Percentiles rank a stretch among this genome's conserved stretches.
Conservation (phyloP, 2,888 invertebrate genomes). For the Ophraella communa region DNA sequence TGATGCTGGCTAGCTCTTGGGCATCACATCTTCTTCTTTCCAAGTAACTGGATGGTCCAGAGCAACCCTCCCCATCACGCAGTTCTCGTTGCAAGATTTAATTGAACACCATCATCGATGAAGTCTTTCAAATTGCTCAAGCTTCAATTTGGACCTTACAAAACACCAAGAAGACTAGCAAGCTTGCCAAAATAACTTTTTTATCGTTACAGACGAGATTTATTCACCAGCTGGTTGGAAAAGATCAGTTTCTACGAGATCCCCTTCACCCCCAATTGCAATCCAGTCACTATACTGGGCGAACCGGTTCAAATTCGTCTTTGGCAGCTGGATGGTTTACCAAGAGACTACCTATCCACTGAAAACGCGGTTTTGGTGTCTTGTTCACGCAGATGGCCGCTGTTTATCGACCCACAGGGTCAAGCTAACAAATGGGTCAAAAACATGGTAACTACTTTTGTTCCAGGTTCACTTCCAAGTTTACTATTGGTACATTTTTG, state of each 20-base stretch:
- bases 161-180: too few relatives aligned
- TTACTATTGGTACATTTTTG: conserved; percentile 20
- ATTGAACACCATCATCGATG: too few relatives aligned
- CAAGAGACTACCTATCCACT: conserved; percentile 83
- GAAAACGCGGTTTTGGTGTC: conserved; percentile 88
- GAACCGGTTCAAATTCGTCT: conserved; percentile 77
- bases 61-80: too few relatives aligned
- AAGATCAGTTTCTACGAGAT: conserved; percentile 61
- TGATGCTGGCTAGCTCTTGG: too few relatives aligned
- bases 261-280: conserved; percentile 73
- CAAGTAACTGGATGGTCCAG: too few relatives aligned
- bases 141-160: too few relatives aligned
- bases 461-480: not conserved
- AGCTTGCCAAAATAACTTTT: too few relatives aligned
- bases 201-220: conserved; percentile 61
- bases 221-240: conserved; percentile 67
- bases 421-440: conserved; percentile 93
- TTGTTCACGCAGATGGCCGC: conserved; percentile 85
- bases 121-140: too few relatives aligned
- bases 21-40: too few relatives aligned
- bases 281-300: conserved; percentile 71
- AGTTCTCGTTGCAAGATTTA: too few relatives aligned
- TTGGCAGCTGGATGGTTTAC: conserved; percentile 87
- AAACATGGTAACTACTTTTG: conserved; percentile 70
- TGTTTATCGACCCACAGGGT: conserved; percentile 91